These are phyloP conservation scores for Dendrolimus pini DNA, from an alignment of 2,888 invertebrate species.

Conservation along the genomic window DNA sequence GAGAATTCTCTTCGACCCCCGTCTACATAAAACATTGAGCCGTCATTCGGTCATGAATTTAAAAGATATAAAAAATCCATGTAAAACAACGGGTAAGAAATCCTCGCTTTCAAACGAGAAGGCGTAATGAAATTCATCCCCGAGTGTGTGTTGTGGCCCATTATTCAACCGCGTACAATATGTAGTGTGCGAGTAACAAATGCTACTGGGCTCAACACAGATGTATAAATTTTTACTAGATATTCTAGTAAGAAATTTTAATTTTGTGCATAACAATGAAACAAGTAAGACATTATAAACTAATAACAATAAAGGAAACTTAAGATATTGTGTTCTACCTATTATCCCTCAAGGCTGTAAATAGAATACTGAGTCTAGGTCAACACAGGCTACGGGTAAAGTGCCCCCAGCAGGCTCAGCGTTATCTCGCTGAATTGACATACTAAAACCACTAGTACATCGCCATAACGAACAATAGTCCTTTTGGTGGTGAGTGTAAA, in stretches of 20 bases:
- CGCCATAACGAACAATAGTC: no score
- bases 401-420: no score
- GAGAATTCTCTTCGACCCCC: not conserved
- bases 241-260: conserved; percentile 23
- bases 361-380: no score
- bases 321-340: no score
- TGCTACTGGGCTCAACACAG: conserved; percentile 39
- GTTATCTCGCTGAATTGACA: no score
- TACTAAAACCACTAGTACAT: no score
- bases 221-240: conserved; percentile 23
- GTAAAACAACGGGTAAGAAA: conserved; percentile 51
- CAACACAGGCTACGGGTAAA: no score
- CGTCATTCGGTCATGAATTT: conserved; percentile 26
- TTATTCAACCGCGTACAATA: conserved; percentile 71
- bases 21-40: not conserved
- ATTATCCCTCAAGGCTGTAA: no score
- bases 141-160: conserved; percentile 65
- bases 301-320: no score
- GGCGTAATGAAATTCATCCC: conserved; percentile 73
- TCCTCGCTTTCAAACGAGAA: conserved; percentile 55
- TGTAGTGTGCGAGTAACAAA: conserved; percentile 63
- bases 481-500: no score
- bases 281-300: no score
- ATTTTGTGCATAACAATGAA: no score
- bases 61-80: conserved; percentile 48